Evolutionary conservation across 1,140 invertebrate species (phyloP).

Genomic region (Drosophila arizonae): DNA sequence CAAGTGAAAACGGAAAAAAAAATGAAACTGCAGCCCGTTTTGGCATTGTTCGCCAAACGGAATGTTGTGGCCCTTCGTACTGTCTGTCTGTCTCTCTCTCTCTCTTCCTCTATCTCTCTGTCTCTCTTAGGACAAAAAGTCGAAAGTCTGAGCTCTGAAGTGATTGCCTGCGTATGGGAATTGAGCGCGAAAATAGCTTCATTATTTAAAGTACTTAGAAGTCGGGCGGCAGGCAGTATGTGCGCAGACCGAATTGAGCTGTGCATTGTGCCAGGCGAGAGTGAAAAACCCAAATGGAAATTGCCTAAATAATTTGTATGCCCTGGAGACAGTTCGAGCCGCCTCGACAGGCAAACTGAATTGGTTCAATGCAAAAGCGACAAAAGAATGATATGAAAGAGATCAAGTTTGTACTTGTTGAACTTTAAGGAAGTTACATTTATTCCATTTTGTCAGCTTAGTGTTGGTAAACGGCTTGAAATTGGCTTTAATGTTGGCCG

Average conservation of each 20-base stretch:
- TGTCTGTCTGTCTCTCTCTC: too few relatives aligned
- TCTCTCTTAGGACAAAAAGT: constrained; percentile 25
- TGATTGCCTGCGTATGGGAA: constrained; percentile 78
- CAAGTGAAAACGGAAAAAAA: background rate
- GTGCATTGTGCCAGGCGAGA: constrained; percentile 23
- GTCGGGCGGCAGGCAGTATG: constrained; percentile 16
- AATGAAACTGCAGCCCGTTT: constrained; percentile 12
- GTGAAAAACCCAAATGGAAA: constrained; percentile 48
- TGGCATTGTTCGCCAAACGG: constrained; percentile 41
- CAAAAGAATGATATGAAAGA: background rate
- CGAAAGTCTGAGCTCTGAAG: constrained; percentile 45
- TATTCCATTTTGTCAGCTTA: too few relatives aligned
- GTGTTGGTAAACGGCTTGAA: too few relatives aligned
- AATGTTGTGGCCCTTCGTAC: constrained; percentile 38
- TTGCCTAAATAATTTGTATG: constrained; percentile 79
- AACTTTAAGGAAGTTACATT: background rate
- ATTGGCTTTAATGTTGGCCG: too few relatives aligned
- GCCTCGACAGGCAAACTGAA: constrained; percentile 28
- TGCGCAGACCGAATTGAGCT: constrained; percentile 58
- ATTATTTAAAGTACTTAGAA: constrained; percentile 78
- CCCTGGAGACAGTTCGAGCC: constrained; percentile 43
- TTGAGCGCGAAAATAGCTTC: constrained; percentile 79
- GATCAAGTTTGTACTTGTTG: background rate
- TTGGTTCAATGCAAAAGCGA: constrained; percentile 28
- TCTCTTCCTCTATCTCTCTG: background rate